A percentile compares a stretch with the other conserved stretches of the same genome.
Evolutionary conservation across 2,113 vertebrate genomes (phyloP).

Genomic region (Nibea coibor): DNA sequence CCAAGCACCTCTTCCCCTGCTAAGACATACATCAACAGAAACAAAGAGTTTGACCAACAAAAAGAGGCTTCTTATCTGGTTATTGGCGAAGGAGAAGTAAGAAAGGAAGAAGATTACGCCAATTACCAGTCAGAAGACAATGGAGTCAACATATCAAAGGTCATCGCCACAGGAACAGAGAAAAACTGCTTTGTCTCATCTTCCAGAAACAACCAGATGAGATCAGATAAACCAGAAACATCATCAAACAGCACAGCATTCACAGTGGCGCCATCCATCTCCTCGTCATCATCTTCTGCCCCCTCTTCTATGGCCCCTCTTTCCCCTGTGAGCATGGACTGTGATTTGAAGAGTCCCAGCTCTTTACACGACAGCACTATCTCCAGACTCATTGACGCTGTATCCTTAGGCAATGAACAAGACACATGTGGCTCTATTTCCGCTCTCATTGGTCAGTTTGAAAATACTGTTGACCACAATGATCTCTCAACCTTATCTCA

Average conservation of each 20-base stretch:
- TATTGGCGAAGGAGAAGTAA: conserved; percentile 64
- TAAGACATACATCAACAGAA: conserved; percentile 47
- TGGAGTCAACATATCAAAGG: conserved; percentile 50
- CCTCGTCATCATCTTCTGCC: conserved; percentile 68
- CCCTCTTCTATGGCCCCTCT: conserved; percentile 60
- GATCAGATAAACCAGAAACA: conserved; percentile 68
- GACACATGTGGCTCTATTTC: conserved; percentile 90
- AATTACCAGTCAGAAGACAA: conserved; percentile 63
- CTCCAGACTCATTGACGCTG: conserved; percentile 92
- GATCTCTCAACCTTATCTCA: conserved; percentile 60
- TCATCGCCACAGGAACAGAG: conserved; percentile 21
- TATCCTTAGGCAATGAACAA: conserved; percentile 85
- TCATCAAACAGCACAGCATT: conserved; percentile 65
- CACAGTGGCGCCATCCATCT: conserved; percentile 65
- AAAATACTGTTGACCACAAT: conserved; percentile 79
- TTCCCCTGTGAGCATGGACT: conserved; percentile 55
- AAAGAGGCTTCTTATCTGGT: conserved; percentile 77
- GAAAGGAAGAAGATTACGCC: conserved; percentile 64
- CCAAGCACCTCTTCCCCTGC: conserved; percentile 44
- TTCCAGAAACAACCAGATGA: conserved; percentile 32
- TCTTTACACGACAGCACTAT: conserved; percentile 88
- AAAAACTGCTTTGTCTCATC: conserved; percentile 20
- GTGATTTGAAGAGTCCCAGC: conserved; percentile 70
- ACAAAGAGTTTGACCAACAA: conserved; percentile 48
- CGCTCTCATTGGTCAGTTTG: conserved; percentile 88